Conservation (phyloP, 2,113 vertebrate genomes). For the Falcunculus frontatus region DNA sequence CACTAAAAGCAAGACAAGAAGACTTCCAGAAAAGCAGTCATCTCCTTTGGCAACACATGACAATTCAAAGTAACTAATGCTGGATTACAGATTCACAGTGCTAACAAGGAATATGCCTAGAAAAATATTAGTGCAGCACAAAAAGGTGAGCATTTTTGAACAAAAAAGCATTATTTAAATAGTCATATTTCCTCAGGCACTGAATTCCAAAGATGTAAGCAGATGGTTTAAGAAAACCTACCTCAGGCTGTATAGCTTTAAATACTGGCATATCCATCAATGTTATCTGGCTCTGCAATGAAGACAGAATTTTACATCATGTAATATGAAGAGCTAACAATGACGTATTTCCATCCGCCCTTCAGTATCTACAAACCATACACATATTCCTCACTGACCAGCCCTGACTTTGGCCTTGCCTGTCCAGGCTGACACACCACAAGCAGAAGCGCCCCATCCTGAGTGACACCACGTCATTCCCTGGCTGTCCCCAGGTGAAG, state of each 20-base stretch:
- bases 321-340: not conserved
- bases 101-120: not conserved
- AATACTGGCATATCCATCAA: constrained; percentile 93
- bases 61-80: not conserved
- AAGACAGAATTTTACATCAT: not conserved
- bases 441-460: not conserved
- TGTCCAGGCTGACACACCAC: not conserved
- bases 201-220: not conserved
- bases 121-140: not conserved
- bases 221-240: constrained; percentile 54
- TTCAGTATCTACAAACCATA: not conserved
- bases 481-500: not conserved
- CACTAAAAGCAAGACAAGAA: not conserved
- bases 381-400: not conserved
- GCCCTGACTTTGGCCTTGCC: not conserved
- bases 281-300: constrained; percentile 89
- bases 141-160: not conserved
- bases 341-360: not conserved
- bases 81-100: not conserved
- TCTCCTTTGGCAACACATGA: not conserved
- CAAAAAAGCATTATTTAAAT: not conserved
- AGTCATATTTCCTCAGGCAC: not conserved
- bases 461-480: too few relatives aligned
- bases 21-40: not conserved
- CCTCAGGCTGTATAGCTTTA: constrained; percentile 94